Base-by-base conservation (phyloP, 2,797 vertebrate genomes). In the Scarus forsteni region DNA sequence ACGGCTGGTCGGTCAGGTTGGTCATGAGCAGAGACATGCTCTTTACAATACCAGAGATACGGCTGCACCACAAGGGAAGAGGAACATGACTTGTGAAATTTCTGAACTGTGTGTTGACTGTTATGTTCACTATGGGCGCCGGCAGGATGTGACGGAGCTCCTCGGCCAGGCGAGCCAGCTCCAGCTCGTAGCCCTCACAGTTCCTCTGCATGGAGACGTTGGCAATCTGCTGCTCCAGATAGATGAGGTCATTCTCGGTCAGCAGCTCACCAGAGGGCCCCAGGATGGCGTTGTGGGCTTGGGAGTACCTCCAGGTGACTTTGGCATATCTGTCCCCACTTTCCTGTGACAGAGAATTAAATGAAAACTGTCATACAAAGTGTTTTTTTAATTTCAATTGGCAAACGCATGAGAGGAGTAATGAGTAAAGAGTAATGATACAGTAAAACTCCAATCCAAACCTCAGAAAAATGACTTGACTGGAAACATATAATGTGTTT, bases 241-340 rank as follows among this genome's bases (percentile, higher is more conserved):
- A 95, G 68, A 94, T 85, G 59, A 99, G 94, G 89, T 99, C 98
- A 0, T 95, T 94, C 85, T 99, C 97, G 0, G 96, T 97, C 79
- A 99, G 92, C 84, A 99, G 93, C 89, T 99, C 98, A 65, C 98
- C 97, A 16, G 95, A 99, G 36, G 98, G 98, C 12, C 98, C 97
- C 86, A 98, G 91, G 86, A 99, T 94, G 77, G 96, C 98, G 74
- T 96, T 97, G 89, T 96, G 96, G 16, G 94, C 91, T 73, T 95
- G 94, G 0, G 97, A 98, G 88, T 95, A 99, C 75, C 94, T 91
- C 97, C 98, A 98, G 85, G 89, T 92, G 61, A 91, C 89, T 86
- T 93, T 94, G 42, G 76, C n/a, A 52, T 86, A 91, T 75, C 83
- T 88, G 2, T 53, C 70, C 9, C 51, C 91, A 11, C 90, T 91